Percentiles rank a stretch among this genome's conserved stretches.
Evolutionary conservation across 2,113 vertebrate species (phyloP).

Genomic region (Oxygymnocypris stewartii): DNA sequence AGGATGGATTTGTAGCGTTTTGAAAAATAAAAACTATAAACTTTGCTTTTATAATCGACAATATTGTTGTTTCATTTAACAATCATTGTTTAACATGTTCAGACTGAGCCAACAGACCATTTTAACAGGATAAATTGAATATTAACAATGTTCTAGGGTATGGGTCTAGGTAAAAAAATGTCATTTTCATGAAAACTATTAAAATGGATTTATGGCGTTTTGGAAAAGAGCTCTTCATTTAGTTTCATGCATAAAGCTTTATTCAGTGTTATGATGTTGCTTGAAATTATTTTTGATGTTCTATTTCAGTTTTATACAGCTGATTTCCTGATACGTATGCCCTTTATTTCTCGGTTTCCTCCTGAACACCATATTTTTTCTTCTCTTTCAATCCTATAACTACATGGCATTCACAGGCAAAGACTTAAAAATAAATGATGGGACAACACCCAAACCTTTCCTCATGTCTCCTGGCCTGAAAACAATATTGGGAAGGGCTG

Average conservation of each 20-base stretch:
- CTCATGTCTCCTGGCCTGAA: constrained; percentile 87
- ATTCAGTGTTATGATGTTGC: neutral
- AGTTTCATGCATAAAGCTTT: neutral
- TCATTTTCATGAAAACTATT: no score
- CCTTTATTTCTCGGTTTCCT: neutral
- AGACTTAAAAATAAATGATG: constrained; percentile 92
- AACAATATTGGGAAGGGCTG: constrained; percentile 82
- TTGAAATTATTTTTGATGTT: neutral
- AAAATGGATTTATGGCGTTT: no score
- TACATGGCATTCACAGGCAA: constrained; percentile 76
- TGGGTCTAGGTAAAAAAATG: no score
- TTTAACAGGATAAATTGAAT: no score
- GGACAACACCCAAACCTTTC: constrained; percentile 85
- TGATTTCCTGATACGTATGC: neutral
- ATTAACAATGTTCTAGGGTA: no score
- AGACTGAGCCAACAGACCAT: no score
- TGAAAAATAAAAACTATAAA: no score
- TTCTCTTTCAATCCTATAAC: neutral
- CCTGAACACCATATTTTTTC: neutral
- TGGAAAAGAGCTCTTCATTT: no score
- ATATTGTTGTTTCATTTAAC: no score
- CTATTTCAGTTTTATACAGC: neutral
- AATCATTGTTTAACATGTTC: no score
- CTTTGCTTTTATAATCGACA: no score
- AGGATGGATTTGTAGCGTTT: no score